A percentile compares a stretch with the other conserved stretches of the same genome.
phyloP scores from a whole-genome alignment of 2,797 vertebrate genomes.

The Enteromius argenteus region DNA sequence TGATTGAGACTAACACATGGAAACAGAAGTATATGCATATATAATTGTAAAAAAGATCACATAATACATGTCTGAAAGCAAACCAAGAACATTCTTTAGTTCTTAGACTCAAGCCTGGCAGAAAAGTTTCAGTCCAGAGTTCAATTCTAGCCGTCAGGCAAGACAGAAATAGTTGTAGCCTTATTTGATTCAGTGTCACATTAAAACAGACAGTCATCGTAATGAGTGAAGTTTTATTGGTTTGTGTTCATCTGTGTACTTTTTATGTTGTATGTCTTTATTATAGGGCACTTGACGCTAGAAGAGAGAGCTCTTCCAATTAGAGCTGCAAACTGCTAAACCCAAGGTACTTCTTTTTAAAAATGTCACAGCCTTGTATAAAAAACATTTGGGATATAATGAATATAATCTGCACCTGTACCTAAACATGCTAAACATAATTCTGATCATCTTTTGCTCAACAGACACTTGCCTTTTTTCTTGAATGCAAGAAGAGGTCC shows the following conservation, averaged over 20 bases:
- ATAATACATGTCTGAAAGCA: constrained; percentile 17
- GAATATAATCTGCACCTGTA: neutral
- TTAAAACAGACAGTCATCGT: neutral
- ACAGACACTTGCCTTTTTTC: constrained; percentile 48
- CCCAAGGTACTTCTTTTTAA: constrained; percentile 28
- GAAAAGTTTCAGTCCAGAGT: neutral
- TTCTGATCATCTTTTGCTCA: neutral
- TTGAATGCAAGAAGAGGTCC: constrained; percentile 31
- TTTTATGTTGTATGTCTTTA: neutral
- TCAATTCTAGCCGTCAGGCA: neutral
- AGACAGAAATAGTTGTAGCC: neutral
- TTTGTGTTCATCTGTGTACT: neutral
- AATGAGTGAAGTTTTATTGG: neutral
- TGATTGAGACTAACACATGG: neutral
- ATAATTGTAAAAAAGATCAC: constrained; percentile 4
- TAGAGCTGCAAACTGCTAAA: constrained; percentile 30
- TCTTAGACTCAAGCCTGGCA: constrained; percentile 1
- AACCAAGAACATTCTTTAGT: constrained; percentile 21
- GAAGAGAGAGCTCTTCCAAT: constrained; percentile 46
- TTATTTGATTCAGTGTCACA: neutral
- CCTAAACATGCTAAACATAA: neutral
- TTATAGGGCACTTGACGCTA: constrained; percentile 39
- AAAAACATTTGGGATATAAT: neutral
- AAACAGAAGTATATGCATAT: neutral
- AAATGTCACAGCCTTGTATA: too few relatives aligned